Evolutionary conservation across 2,113 vertebrate genomes (phyloP).

Genomic region (Accipiter cooperii): DNA sequence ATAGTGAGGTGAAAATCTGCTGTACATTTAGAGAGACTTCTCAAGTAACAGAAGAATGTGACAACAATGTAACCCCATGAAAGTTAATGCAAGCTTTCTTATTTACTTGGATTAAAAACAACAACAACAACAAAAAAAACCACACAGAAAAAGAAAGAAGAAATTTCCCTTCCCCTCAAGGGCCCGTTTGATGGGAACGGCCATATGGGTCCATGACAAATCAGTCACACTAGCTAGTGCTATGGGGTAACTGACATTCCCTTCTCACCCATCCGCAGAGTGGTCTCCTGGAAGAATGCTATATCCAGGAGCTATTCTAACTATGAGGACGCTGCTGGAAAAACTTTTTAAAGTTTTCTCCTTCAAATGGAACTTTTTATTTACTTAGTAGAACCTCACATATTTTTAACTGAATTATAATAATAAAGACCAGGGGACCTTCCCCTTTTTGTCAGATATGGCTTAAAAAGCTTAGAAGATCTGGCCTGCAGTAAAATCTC

Average conservation of each 20-base stretch:
- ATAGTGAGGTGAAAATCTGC: not conserved
- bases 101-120: not conserved
- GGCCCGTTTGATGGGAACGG: not conserved
- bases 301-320: not conserved
- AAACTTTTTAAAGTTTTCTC: not conserved
- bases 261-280: not conserved
- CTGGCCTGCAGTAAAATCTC: not conserved
- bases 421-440: not conserved
- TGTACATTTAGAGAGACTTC: not conserved
- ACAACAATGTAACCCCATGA: not conserved
- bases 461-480: not conserved
- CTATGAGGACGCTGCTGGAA: not conserved
- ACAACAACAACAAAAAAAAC: fast-evolving
- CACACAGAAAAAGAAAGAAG: not conserved
- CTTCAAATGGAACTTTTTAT: not conserved
- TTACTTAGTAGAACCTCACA: not conserved
- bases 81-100: not conserved
- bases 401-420: not conserved
- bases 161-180: not conserved
- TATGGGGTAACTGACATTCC: not conserved
- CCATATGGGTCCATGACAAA: not conserved
- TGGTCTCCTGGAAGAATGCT: not conserved
- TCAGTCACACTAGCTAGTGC: not conserved
- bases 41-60: not conserved
- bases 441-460: not conserved